These are phyloP conservation scores for honey bee (Apis mellifera) DNA, from an alignment of 1,140 invertebrate species.

Conservation along the genomic window Amel_HAv3.1 CM009932.2:15713001-15713500, in stretches of 20 bases:
- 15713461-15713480: neutral
- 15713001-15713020: too few species aligned
- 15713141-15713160: neutral
- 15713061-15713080: conserved; percentile 52
- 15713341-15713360: conserved; percentile 62
- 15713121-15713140: neutral
- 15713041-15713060: conserved; percentile 53
- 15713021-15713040: conserved; percentile 23
- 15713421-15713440: too few species aligned
- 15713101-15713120: conserved; percentile 63
- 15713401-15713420: conserved; percentile 50
- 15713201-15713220: conserved; percentile 1
- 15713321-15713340: conserved; percentile 15
- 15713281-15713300: neutral
- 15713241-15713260: conserved; percentile 55
- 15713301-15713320: neutral
- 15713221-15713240: conserved; percentile 60
- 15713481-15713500: conserved; percentile 50
- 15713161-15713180: too few species aligned
- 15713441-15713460: neutral
- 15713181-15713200: too few species aligned
- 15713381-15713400: conserved; percentile 71
- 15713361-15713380: conserved; percentile 62
- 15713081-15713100: conserved; percentile 62
- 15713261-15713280: conserved; percentile 56